These are phyloP conservation scores for Psittacula cyanocephala DNA, from an alignment of 2,113 vertebrate species.

Conservation along the genomic window DNA sequence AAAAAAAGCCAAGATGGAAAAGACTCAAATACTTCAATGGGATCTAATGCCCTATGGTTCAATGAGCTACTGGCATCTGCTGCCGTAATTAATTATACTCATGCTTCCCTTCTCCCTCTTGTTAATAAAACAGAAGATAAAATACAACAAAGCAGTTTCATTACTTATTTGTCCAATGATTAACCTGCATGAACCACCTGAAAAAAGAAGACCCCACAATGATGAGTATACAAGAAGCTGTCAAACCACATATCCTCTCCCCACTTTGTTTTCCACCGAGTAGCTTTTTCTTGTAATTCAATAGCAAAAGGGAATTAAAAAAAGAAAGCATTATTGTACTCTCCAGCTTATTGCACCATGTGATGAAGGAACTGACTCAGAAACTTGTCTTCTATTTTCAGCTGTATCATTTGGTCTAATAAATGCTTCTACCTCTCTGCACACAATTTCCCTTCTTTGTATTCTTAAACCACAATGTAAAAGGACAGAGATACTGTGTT, in stretches of 20 bases:
- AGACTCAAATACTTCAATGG: background rate
- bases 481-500: background rate
- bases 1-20: background rate
- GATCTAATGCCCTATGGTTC: background rate
- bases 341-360: background rate
- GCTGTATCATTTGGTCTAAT: slow-evolving; percentile 3
- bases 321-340: background rate
- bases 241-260: background rate
- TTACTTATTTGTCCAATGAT: background rate
- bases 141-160: background rate
- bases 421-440: slow-evolving; percentile 4
- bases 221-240: background rate
- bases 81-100: background rate
- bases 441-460: background rate
- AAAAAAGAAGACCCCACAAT: background rate
- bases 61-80: background rate
- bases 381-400: slow-evolving; percentile 40
- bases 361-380: slow-evolving; percentile 21
- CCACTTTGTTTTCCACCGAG: background rate
- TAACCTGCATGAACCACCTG: background rate
- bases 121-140: background rate
- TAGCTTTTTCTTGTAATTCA: slow-evolving; percentile 7
- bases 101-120: background rate
- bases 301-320: background rate
- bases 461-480: background rate